Base-by-base conservation (phyloP, 2,113 vertebrate species). In the Rhabdornis inornatus region DNA sequence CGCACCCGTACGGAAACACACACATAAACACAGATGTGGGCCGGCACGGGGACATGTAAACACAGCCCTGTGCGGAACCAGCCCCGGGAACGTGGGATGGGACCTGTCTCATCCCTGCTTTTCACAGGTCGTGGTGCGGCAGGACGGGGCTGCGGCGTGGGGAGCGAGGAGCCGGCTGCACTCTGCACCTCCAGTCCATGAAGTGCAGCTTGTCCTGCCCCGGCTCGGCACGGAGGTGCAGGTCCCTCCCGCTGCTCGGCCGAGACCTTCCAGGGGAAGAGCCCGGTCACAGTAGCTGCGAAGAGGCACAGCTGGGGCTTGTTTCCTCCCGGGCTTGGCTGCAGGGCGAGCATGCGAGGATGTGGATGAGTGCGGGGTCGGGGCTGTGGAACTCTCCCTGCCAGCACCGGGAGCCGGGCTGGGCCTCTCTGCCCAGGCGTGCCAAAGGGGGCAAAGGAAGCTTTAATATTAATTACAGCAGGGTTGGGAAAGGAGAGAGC, bases 251-350 rank as follows among this genome's bases (percentile, higher is more conserved):
- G 15, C 59, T 2, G n/a, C 72, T 66, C 5, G 1, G 31, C 76
- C 6, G 2, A 42, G 95, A 81, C 42, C 64, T 83, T 91, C 2
- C 24, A 30, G 30, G 83, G 89, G 65, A 60, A 87, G 28, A 87
- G 59, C 64, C 50, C 5, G 45, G 82, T 79, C 83, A 40, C 45
- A 5, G 92, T 82, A 85, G 85, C 70, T 60, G 94, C 2, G 21
- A 83, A 74, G 84, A 94, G 77, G 69, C 89, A 27, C 96, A 94
- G 95, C 92, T 95, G 95, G 92, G 90, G 60, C 64, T 87, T 65
- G 84, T 94, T 89, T 95, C 89, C 64, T 92, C 87, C 79, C 3
- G 1, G 72, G 30, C 77, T 94, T 94, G 90, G 93, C 95, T 13
- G 27, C 25, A 2, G 44, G 63, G 40, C 11, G 59, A 95, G 88